These are phyloP conservation scores for Palythoa grandiflora DNA, from an alignment of 92 coral and sea anemone species.

Conservation along the genomic window DNA sequence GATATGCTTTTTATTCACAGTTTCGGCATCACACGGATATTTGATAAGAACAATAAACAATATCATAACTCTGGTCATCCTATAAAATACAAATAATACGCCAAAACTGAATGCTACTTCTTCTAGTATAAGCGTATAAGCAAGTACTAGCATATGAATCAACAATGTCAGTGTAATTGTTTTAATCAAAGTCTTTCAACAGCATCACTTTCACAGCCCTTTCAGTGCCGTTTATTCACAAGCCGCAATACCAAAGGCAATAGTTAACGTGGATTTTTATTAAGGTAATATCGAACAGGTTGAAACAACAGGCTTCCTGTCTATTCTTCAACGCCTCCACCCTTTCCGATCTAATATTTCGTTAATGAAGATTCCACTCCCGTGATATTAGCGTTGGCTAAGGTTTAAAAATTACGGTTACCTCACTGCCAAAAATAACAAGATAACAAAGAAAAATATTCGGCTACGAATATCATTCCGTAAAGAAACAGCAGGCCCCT, in stretches of 20 bases:
- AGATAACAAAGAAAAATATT: no score
- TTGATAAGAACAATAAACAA: no score
- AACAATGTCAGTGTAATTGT: no score
- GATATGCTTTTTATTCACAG: no score
- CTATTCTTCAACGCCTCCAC: slow-evolving; percentile 13
- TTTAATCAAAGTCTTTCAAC: background rate
- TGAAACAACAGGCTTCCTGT: slow-evolving; percentile 9
- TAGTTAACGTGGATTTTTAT: background rate
- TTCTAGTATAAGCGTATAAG: no score
- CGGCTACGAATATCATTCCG: background rate
- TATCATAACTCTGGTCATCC: no score
- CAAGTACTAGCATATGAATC: no score
- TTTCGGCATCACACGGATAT: no score
- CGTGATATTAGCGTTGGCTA: slow-evolving; percentile 19
- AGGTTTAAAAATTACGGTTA: background rate
- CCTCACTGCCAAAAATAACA: background rate
- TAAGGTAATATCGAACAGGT: slow-evolving; percentile 1
- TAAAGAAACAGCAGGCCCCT: no score
- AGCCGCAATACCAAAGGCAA: background rate
- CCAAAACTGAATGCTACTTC: no score
- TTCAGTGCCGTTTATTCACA: background rate
- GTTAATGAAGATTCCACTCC: background rate
- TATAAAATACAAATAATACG: no score
- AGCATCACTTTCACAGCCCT: background rate
- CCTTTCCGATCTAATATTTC: slow-evolving; percentile 35